phyloP scores from a whole-genome alignment of 2,113 vertebrate species.

The Notechis scutatus region DNA sequence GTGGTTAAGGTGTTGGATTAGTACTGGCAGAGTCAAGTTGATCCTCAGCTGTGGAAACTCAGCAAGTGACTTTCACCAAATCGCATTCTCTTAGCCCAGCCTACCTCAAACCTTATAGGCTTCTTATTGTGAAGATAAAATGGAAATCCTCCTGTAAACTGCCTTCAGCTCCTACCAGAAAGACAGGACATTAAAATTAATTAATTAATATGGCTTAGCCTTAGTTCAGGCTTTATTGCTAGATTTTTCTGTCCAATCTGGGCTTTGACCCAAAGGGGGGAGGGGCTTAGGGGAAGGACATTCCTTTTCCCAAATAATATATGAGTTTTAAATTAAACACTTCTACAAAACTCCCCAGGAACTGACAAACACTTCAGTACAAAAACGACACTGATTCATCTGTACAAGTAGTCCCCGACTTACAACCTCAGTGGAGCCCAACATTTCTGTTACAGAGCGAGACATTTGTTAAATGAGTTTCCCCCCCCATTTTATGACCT shows the following conservation, averaged over 20 bases:
- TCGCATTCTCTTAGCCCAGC: background rate
- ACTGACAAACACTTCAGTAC: background rate
- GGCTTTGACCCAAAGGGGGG: background rate
- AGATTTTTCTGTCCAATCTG: background rate
- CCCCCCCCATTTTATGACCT: background rate
- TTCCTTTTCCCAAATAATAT: background rate
- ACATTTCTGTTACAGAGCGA: background rate
- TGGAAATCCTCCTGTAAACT: background rate
- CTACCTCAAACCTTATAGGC: background rate
- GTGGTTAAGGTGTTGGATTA: background rate
- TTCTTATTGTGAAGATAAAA: background rate
- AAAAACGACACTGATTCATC: background rate
- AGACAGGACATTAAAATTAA: background rate
- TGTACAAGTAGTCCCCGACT: background rate
- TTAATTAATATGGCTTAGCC: background rate
- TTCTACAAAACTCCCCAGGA: background rate
- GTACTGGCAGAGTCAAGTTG: background rate
- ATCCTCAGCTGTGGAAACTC: background rate
- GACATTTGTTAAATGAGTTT: background rate
- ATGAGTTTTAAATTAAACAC: background rate
- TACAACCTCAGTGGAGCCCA: background rate
- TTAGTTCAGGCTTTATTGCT: background rate
- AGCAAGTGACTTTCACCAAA: background rate
- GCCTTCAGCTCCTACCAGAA: background rate
- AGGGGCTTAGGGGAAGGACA: background rate